These are phyloP conservation scores for Dynastes maya DNA, from an alignment of 2,888 invertebrate species.

Conservation along the genomic window DNA sequence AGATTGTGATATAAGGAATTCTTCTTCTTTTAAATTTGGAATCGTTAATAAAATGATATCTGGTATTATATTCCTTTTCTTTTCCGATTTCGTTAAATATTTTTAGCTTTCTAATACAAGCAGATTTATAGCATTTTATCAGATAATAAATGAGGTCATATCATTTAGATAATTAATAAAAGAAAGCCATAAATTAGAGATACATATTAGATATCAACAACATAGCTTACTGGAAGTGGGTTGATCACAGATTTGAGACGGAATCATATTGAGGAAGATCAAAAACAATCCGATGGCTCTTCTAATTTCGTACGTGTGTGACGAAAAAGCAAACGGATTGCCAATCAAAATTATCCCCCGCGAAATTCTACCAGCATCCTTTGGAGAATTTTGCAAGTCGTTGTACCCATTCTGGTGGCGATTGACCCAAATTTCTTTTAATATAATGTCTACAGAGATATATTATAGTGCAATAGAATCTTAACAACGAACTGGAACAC, in stretches of 20 bases:
- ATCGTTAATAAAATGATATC: too few species aligned
- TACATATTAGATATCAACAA: background rate
- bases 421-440: background rate
- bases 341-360: constrained; percentile 56
- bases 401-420: constrained; percentile 5
- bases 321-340: background rate
- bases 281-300: constrained; percentile 45
- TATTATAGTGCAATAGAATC: background rate
- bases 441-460: too few species aligned
- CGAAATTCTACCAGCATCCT: constrained; percentile 56
- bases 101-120: too few species aligned
- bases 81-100: too few species aligned
- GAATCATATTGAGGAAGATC: constrained; percentile 65
- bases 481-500: background rate
- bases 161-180: too few species aligned
- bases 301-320: constrained; percentile 12
- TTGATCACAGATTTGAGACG: constrained; percentile 68
- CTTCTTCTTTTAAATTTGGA: too few species aligned
- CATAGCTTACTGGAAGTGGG: constrained; percentile 64
- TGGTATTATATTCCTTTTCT: too few species aligned
- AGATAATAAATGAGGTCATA: too few species aligned
- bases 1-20: too few species aligned
- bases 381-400: constrained; percentile 25
- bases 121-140: too few species aligned
- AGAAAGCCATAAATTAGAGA: background rate